Percentiles rank a stretch among this genome's conserved stretches.
Evolutionary conservation across 2,797 vertebrate species (phyloP).

Genomic region (Lophotriccus pileatus): DNA sequence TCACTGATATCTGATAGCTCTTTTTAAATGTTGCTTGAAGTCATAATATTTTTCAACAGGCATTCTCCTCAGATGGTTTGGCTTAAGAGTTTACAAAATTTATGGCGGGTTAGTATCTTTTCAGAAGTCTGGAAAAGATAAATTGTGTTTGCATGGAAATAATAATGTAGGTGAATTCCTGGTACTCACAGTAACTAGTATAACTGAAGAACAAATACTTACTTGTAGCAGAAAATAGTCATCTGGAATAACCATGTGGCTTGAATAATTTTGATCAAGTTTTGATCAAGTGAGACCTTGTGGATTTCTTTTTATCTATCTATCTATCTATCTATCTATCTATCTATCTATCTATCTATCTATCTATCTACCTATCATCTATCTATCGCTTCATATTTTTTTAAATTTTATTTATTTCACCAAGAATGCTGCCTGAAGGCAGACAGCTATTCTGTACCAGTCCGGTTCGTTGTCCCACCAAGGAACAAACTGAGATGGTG

Average conservation of each 20-base stretch:
- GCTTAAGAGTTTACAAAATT: not conserved
- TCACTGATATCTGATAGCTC: not conserved
- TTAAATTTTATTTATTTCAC: not conserved
- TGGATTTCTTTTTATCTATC: not conserved
- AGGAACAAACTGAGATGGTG: not conserved
- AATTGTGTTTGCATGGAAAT: not conserved
- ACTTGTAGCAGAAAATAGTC: not conserved
- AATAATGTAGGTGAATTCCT: not conserved
- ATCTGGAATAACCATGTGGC: not conserved
- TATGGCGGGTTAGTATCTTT: not conserved
- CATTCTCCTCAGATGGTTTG: not conserved
- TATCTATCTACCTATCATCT: too few species aligned
- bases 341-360: too few species aligned
- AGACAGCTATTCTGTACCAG: not conserved
- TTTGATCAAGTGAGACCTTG: not conserved
- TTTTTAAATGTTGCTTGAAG: not conserved
- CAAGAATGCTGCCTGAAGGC: not conserved
- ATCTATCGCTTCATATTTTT: too few species aligned
- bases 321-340: too few species aligned
- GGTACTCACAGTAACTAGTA: not conserved
- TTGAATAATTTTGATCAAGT: not conserved
- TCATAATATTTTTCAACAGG: not conserved
- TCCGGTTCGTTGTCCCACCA: not conserved
- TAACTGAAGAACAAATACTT: not conserved
- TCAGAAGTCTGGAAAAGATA: not conserved